Conservation (phyloP, 2,888 invertebrate species). For the Drosophila cognata region DNA sequence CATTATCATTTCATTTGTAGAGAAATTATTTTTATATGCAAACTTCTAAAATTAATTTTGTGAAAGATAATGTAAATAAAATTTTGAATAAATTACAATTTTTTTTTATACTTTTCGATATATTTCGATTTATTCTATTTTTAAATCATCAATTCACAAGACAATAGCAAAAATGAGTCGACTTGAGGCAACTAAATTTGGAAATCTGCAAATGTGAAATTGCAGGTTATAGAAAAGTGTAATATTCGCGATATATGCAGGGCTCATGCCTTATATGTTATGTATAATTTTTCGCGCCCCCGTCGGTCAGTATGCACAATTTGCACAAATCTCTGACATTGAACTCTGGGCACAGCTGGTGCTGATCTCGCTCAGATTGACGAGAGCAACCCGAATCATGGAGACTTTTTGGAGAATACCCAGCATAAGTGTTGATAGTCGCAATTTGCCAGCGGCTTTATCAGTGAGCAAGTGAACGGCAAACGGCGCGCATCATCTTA, state of each 20-base stretch:
- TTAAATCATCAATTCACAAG: not conserved
- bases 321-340: constrained; percentile 65
- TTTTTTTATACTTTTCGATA: not conserved
- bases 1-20: not conserved
- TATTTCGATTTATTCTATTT: not conserved
- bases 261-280: constrained; percentile 4
- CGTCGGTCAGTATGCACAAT: constrained; percentile 34
- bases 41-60: not conserved
- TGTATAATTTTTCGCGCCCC: constrained; percentile 52
- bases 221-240: not conserved
- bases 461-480: constrained; percentile 58
- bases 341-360: constrained; percentile 58
- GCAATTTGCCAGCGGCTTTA: constrained; percentile 48
- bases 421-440: constrained; percentile 31
- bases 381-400: constrained; percentile 39
- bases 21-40: not conserved
- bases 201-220: not conserved
- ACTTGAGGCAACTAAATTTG: not conserved
- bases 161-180: not conserved
- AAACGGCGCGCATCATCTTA: constrained; percentile 42
- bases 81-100: not conserved
- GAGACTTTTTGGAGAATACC: constrained; percentile 47
- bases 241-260: not conserved
- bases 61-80: not conserved
- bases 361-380: constrained; percentile 30